Base-by-base conservation (phyloP, 2,113 vertebrate genomes). In the Nothoprocta perdicaria region DNA sequence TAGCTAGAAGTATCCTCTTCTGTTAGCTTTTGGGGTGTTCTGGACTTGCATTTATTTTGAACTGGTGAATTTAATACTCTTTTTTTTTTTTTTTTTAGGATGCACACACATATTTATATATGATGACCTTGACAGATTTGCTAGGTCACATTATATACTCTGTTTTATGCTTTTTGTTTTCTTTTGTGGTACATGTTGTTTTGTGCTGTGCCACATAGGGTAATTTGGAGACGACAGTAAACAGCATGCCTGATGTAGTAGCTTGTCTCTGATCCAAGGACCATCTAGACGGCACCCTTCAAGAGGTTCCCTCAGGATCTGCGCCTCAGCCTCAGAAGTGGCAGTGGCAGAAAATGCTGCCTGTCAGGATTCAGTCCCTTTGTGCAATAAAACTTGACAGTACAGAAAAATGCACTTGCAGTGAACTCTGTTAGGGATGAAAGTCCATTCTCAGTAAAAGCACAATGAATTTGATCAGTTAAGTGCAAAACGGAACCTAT, bases 191-290 rank as follows among this genome's bases (percentile, higher is more conserved):
- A 26, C 3, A 0, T 1, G 9, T 58, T 81, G 40, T 88, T 74
- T 92, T 84, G 71, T 10, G 3, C 83, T 65, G 52, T 72, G 80
- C 88, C 92, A 79, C 60, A 4, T 0, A 43, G 52, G 52, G 68
- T 90, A 90, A 93, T 88, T 93, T 62, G 74, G 80, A 93, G 69
- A 17, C 90, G 90, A 95, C 93, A 92, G 80, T 90, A 90, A 96
- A 93, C 88, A 95, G 69, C 0, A 12, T 84, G 78, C 45, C 74
- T 95, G 74, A 33, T 6, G 41, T 46, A 62, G 21, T 73, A 60
- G 45, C 62, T 89, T 66, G 62, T 86, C 45, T 0, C 0, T 82
- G 90, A 94, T 95, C 92, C 92, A 69, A 95, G 80, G 80, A 69
- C 71, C 41, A 13, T 8, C 78, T 89, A 2, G 2, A 79, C 86